Conservation (phyloP, 2,888 invertebrate genomes). For the Eurytoma adleriae region DNA sequence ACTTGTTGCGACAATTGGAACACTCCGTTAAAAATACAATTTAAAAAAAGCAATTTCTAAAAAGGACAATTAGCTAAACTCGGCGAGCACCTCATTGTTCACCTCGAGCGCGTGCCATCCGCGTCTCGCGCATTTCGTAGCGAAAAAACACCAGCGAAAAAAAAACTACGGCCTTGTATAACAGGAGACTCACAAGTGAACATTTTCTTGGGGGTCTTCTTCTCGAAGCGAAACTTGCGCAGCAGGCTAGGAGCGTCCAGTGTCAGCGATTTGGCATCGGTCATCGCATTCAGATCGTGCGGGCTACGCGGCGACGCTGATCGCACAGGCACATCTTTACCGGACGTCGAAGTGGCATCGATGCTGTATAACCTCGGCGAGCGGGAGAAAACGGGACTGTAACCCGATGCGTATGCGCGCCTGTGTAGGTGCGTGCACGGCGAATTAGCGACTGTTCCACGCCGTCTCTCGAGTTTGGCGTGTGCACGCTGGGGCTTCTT, state of each 20-base stretch:
- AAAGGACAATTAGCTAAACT: too few species aligned
- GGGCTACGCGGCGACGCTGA: constrained; percentile 12
- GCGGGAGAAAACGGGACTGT: background rate
- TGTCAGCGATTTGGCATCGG: constrained; percentile 70
- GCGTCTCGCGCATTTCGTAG: too few species aligned
- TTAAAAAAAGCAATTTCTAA: too few species aligned
- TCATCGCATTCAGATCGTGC: constrained; percentile 62
- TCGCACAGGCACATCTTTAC: constrained; percentile 25
- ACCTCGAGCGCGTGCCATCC: background rate
- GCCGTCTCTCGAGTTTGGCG: too few species aligned
- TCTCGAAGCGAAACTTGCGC: constrained; percentile 84
- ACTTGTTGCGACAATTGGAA: background rate
- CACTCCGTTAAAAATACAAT: too few species aligned
- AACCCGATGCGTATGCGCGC: too few species aligned
- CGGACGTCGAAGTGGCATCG: background rate
- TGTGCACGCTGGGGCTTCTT: too few species aligned
- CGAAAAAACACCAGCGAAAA: background rate
- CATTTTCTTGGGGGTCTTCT: constrained; percentile 76
- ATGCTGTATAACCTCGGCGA: background rate
- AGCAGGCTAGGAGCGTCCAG: constrained; percentile 78
- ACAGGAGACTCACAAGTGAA: constrained; percentile 51
- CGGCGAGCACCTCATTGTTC: background rate
- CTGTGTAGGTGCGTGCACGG: too few species aligned
- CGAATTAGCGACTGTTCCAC: too few species aligned
- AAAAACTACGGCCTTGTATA: background rate